Percentiles rank a stretch among this genome's conserved stretches.
These are phyloP conservation scores for Vulpes ferrilata DNA, from an alignment of 2,113 vertebrate species.

Conservation along the genomic window DNA sequence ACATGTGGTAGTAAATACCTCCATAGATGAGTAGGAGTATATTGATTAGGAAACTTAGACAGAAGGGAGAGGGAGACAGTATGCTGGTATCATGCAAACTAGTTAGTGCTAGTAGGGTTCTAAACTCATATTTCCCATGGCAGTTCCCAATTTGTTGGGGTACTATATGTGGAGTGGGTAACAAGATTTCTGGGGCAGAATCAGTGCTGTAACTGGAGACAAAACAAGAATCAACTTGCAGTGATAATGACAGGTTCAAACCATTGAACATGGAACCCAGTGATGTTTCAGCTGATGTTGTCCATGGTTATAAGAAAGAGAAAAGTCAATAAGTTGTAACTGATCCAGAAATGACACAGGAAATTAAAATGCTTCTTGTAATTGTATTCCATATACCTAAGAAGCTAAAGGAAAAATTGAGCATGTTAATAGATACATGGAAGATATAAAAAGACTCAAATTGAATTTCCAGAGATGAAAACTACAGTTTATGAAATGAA, in stretches of 20 bases:
- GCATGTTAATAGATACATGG: not conserved
- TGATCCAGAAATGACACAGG: not conserved
- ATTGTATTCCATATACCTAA: not conserved
- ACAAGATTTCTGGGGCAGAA: not conserved
- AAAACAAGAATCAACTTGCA: not conserved
- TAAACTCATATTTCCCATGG: not conserved
- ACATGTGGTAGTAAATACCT: not conserved
- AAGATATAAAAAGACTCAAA: not conserved
- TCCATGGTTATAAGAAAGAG: not conserved
- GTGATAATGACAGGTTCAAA: not conserved
- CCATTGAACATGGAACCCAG: not conserved
- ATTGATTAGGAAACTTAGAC: not conserved
- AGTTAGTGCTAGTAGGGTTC: not conserved
- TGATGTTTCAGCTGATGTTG: not conserved
- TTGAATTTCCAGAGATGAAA: constrained; percentile 2
- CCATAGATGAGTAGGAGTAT: not conserved
- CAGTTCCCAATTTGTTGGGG: not conserved
- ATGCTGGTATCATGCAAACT: not conserved
- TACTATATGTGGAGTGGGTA: not conserved
- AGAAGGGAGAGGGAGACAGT: not conserved
- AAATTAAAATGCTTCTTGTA: not conserved
- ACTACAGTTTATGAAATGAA: not conserved
- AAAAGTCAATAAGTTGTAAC: not conserved
- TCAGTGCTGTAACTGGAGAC: not conserved
- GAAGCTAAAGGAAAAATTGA: not conserved